These are phyloP conservation scores for Psylliodes chrysocephalus DNA, from an alignment of 2,888 invertebrate genomes.

Conservation along the genomic window DNA sequence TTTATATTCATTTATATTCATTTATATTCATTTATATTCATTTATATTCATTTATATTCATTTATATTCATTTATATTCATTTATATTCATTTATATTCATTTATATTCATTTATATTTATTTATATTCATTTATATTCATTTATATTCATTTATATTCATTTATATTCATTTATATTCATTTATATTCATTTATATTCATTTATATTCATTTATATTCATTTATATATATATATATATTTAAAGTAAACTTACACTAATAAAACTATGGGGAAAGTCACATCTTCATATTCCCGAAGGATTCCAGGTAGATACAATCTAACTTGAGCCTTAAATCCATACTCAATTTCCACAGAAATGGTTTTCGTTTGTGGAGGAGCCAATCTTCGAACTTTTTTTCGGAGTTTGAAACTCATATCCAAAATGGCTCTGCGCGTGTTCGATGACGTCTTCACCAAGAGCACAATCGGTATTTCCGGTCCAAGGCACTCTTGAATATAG, in stretches of 20 bases:
- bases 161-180: too few species aligned
- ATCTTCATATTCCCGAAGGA: slow-evolving; percentile 84
- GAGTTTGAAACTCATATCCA: slow-evolving; percentile 77
- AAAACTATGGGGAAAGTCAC: slow-evolving; percentile 83
- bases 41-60: too few species aligned
- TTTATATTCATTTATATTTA: too few species aligned
- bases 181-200: too few species aligned
- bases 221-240: too few species aligned
- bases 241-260: slow-evolving; percentile 82
- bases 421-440: slow-evolving; percentile 71
- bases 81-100: too few species aligned
- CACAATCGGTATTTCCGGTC: slow-evolving; percentile 76
- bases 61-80: too few species aligned
- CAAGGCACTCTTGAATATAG: slow-evolving; percentile 82
- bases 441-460: slow-evolving; percentile 72
- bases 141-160: too few species aligned
- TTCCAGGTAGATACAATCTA: slow-evolving; percentile 83
- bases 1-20: too few species aligned
- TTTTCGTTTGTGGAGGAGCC: slow-evolving; percentile 80
- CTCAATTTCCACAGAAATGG: slow-evolving; percentile 72
- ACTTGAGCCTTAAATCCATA: slow-evolving; percentile 79
- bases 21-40: too few species aligned
- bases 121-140: too few species aligned
- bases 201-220: too few species aligned
- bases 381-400: slow-evolving; percentile 72